Evolutionary conservation across 2,113 vertebrate genomes (phyloP), one percentile per base, ranked within the genome.

Genomic region (Tyto alba): DNA sequence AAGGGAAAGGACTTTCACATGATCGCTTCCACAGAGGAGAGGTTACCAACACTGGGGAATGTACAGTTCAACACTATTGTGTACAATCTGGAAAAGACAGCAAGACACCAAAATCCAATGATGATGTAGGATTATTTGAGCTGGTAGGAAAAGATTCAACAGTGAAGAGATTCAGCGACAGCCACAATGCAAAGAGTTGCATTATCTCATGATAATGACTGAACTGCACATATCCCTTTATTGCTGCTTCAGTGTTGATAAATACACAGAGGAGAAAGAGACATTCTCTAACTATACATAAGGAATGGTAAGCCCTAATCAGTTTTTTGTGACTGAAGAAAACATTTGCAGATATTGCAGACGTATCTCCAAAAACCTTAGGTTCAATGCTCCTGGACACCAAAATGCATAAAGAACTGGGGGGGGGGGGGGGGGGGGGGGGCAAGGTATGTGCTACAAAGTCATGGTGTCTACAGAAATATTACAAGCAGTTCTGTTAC

Each of bases 401-500:
- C 17, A 64, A 80, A 75, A 63, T 18, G 36, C 6, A 50, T 55
- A 41, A 56, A 62, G 8, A 48, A 63, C 34, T 69, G 2, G 5
- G 3, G 2, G 6, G 11, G 11, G 9, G 5, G 6, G 6, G 3
- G 20, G 3, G 19, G 6, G 11, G 11, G 9, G 5, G 6, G 6
- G 3, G 20, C 3, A 19, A 55, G 25, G 75, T 59, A 21, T 0
- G 1, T 50, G 4, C n/a, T 60, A 66, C 1, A 0, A 85, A 81
- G 41, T 85, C 55, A 57, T 2, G 5, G 9, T 5, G 7, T 36
- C 81, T 67, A 27, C 20, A 41, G 43, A 80, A 86, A 60, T 60
- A 68, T 20, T 52, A n/a, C n/a, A 75, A 55, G 45, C 30, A 89
- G 45, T 66, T 82, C 53, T 74, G 27, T 63, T 75, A 55, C 41